A percentile compares a stretch with the other conserved stretches of the same genome.
Conservation (phyloP, 2,797 vertebrate species). For the Moxostoma hubbsi region DNA sequence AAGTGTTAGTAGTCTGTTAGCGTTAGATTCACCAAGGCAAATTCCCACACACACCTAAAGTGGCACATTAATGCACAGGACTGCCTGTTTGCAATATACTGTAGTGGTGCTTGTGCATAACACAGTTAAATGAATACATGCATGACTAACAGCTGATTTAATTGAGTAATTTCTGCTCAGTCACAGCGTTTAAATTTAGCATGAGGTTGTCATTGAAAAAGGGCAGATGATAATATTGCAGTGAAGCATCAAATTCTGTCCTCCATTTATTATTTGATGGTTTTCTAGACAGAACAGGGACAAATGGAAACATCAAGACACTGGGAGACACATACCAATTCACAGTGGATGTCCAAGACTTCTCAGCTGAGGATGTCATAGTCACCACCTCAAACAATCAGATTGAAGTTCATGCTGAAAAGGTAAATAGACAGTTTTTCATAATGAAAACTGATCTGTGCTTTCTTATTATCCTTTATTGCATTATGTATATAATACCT, state of each 20-base stretch:
- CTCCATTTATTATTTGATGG: conserved; percentile 1
- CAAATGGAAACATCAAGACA: conserved; percentile 86
- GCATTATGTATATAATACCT: neutral
- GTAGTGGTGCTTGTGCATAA: neutral
- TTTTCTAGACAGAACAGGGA: conserved; percentile 69
- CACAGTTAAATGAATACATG: neutral
- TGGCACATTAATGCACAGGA: conserved; percentile 46
- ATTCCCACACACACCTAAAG: conserved; percentile 47
- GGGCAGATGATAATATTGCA: neutral
- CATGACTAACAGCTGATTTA: neutral
- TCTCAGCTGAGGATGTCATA: conserved; percentile 94
- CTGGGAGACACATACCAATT: conserved; percentile 94
- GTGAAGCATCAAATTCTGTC: neutral
- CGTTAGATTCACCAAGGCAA: conserved; percentile 34
- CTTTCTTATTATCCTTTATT: too few relatives aligned
- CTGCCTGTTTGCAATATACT: conserved; percentile 42
- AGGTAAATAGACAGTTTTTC: conserved; percentile 74
- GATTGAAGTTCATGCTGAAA: conserved; percentile 95
- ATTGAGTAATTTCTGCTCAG: neutral
- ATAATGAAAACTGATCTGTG: too few relatives aligned
- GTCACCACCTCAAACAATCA: conserved; percentile 98
- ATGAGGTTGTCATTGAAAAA: neutral
- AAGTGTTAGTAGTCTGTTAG: conserved; percentile 49
- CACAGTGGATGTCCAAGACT: conserved; percentile 92
- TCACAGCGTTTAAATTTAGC: conserved; percentile 5